Percentiles rank a stretch among this genome's conserved stretches.
Evolutionary conservation across 2,113 vertebrate genomes (phyloP).

Genomic region (Asarcornis scutulata): DNA sequence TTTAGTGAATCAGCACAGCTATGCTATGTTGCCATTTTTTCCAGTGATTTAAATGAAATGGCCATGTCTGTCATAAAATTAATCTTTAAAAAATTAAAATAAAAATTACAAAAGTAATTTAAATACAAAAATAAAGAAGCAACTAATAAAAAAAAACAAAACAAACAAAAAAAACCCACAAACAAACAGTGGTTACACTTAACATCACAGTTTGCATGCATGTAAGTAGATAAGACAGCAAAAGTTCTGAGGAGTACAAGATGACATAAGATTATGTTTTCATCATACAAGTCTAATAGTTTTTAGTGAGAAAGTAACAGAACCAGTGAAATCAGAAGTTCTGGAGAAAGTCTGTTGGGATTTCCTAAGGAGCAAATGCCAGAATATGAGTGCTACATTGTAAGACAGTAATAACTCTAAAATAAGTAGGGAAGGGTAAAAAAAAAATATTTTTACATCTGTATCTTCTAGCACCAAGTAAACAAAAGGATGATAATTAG

Average conservation of each 20-base stretch:
- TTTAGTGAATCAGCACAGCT: not conserved
- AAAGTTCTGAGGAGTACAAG: not conserved
- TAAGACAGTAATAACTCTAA: not conserved
- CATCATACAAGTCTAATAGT: not conserved
- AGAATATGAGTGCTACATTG: not conserved
- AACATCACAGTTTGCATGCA: not conserved
- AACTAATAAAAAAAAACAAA: not conserved
- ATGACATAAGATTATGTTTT: not conserved
- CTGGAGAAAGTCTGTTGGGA: not conserved
- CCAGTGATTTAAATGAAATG: not conserved
- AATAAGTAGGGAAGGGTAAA: not conserved
- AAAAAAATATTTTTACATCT: not conserved
- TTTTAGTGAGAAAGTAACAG: not conserved
- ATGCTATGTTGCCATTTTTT: not conserved
- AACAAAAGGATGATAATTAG: not conserved
- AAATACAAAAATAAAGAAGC: not conserved
- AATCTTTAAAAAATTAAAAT: not conserved
- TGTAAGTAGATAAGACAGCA: not conserved
- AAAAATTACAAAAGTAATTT: not conserved
- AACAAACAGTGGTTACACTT: not conserved
- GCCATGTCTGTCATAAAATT: not conserved
- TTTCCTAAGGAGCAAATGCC: not conserved
- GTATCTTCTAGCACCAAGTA: not conserved
- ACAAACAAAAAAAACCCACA: no score
- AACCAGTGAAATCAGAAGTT: not conserved